Conservation (phyloP, 2,888 invertebrate genomes). For the Parnassius mnemosyne region DNA sequence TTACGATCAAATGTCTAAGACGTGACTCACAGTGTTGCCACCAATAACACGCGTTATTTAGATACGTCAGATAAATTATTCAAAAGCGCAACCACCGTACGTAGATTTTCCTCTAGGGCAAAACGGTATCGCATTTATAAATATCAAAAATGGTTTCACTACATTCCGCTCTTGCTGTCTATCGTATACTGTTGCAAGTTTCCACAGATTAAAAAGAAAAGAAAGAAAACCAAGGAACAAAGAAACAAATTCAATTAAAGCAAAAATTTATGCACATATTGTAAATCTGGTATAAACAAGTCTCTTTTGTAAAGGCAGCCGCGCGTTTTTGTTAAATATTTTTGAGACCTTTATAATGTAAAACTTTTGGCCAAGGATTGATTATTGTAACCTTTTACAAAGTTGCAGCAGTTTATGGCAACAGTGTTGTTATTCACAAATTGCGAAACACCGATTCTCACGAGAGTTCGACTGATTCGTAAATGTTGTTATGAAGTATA, state of each 20-base stretch:
- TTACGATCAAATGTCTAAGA: conserved; percentile 75
- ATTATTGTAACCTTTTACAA: too few relatives aligned
- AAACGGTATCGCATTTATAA: conserved; percentile 16
- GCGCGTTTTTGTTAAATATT: too few relatives aligned
- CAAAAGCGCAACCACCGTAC: conserved; percentile 58
- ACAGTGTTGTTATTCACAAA: conserved; percentile 5
- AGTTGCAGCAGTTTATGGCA: not conserved
- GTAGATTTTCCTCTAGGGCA: conserved; percentile 39
- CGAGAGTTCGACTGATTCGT: conserved; percentile 5
- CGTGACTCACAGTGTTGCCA: conserved; percentile 63
- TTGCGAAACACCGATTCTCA: conserved; percentile 6
- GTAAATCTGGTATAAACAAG: too few relatives aligned
- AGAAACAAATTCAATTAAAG: too few relatives aligned
- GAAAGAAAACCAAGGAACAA: too few relatives aligned
- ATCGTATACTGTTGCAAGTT: not conserved
- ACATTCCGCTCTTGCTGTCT: conserved; percentile 11
- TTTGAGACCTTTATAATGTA: too few relatives aligned
- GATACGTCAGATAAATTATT: conserved; percentile 62
- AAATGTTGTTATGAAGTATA: conserved; percentile 4
- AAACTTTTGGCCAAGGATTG: too few relatives aligned
- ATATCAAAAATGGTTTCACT: conserved; percentile 16
- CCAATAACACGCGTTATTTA: conserved; percentile 67
- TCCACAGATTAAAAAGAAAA: too few relatives aligned
- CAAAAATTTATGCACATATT: too few relatives aligned
- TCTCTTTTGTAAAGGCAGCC: too few relatives aligned